Base-by-base conservation (phyloP, 1,140 invertebrate genomes). In the Temnothorax curvispinosus region DNA sequence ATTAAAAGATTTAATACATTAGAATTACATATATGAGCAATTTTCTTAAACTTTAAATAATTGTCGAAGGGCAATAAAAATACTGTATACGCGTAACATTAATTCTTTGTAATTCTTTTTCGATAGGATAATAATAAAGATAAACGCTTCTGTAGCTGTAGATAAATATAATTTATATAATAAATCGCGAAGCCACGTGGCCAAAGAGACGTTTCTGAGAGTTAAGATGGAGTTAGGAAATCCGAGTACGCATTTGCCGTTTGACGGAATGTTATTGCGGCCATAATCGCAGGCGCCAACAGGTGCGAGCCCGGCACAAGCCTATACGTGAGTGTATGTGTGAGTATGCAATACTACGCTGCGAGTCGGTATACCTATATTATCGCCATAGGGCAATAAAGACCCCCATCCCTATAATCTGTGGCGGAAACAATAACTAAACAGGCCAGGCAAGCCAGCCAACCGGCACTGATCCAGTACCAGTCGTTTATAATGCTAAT, bases 211-310 rank as follows among this genome's bases (percentile, higher is more conserved):
- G 67, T 62, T 81, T 85, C 75, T 44, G 52, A 58, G 3, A 27
- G 58, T 60, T 75, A 75, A 71, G 74, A 60, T 88, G 52, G 21
- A 74, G 77, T 86, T 88, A 67, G 87, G 89, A 92, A 91, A 90
- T 90, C 87, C 88, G 88, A 91, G 87, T 90, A 89, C 87, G 85
- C 90, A 90, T 93, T 94, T 87, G 91, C 92, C 91, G 91, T 95
- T 95, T 95, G 95, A 95, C 94, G 94, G 92, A 95, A 95, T 94
- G 94, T 95, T 95, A 95, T 95, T 95, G 94, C 94, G 92, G 94
- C 94, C 93, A 95, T 95, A 95, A 95, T 95, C 94, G 93, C 91
- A 94, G 89, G 92, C 93, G 92, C 95, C 94, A 95, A 95, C 94
- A 95, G 94, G 95, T 95, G 94, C 91, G 93, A 93, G 92, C 92